Percentiles rank a stretch among this genome's conserved stretches.
These are phyloP conservation scores for Caenorhabditis sp. DNA, from an alignment of 2,888 invertebrate genomes.

Conservation along the genomic window DNA sequence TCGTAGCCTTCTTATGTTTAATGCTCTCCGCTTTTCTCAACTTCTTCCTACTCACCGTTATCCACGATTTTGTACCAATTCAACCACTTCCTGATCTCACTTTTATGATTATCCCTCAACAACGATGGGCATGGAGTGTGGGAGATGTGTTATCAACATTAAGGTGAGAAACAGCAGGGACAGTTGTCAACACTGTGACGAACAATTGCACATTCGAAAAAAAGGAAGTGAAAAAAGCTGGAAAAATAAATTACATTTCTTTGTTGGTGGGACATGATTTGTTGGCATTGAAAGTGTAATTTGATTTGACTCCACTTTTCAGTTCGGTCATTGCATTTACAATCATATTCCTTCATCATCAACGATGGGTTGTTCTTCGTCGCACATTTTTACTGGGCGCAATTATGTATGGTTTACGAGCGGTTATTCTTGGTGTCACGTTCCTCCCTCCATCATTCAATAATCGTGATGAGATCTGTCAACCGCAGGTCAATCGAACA, in stretches of 20 bases:
- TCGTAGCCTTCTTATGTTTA: slow-evolving; percentile 64
- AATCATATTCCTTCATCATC: slow-evolving; percentile 65
- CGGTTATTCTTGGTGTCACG: slow-evolving; percentile 57
- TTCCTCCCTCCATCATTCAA: slow-evolving; percentile 69
- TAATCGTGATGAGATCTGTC: slow-evolving; percentile 67
- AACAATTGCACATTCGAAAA: too few species aligned
- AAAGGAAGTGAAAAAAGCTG: too few species aligned
- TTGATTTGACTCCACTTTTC: slow-evolving; percentile 28
- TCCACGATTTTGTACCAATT: slow-evolving; percentile 68
- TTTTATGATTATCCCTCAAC: slow-evolving; percentile 67
- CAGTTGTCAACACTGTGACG: too few species aligned
- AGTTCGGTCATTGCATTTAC: slow-evolving; percentile 67
- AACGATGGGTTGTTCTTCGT: slow-evolving; percentile 65
- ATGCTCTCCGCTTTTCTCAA: slow-evolving; percentile 67
- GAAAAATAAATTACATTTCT: too few species aligned
- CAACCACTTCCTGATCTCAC: slow-evolving; percentile 65
- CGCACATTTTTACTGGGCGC: slow-evolving; percentile 67
- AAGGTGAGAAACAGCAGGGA: slow-evolving; percentile 48
- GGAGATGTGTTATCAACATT: slow-evolving; percentile 68
- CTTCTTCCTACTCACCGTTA: slow-evolving; percentile 69
- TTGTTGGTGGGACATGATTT: neutral
- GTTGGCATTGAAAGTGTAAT: neutral
- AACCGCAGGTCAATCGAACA: slow-evolving; percentile 66
- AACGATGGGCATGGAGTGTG: slow-evolving; percentile 70
- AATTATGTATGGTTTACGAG: slow-evolving; percentile 60